Evolutionary conservation across 2,888 invertebrate genomes (phyloP), one percentile per base, ranked within the genome.

Genomic region (Drosophila cracens): DNA sequence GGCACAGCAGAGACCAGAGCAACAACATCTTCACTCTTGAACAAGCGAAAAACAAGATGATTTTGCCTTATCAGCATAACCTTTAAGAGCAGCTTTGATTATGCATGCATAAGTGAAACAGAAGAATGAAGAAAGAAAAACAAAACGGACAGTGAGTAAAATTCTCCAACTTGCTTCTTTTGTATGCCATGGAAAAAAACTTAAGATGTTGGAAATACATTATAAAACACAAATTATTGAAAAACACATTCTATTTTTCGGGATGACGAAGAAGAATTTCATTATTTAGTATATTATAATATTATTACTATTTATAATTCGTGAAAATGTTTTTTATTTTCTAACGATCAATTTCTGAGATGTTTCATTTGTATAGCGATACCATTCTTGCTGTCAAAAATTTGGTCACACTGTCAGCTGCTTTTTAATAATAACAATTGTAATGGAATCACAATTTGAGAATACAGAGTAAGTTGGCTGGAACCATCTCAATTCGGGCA

Each of bases 371-470:
- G 31, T 53, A 8, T 27, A 11, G 34, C 34, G 34, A 21, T 11
- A 10, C 5, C 46, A 68, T 25, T 46, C 25, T 34, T 48, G 33
- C 2, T 25, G 29, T n/a, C 1, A 6, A n/a, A 27, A 21, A 34
- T 3, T 38, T 68, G 79, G 79, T 73, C 56, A 66, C 74, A 66
- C 63, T 60, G 31, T 16, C 74, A 78, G 79, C 69, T 77, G 79
- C 0, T 40, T 67, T 29, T n/a, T 33, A 56, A 38, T 34, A 60
- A 40, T 10, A 56, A 69, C 61, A 63, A 46, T 16, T 46, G 21
- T 10, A 71, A 79, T 79, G 78, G 78, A 76, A 63, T 63, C 78
- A 29, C 78, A 79, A 80, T 80, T 80, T 58, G 80, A 79, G 52
- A 79, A 56, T 49, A 43, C 80, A 16, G 78, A 79, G 78, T 79